These are phyloP conservation scores for Mellivora capensis DNA, from an alignment of 2,113 vertebrate species.

Conservation along the genomic window DNA sequence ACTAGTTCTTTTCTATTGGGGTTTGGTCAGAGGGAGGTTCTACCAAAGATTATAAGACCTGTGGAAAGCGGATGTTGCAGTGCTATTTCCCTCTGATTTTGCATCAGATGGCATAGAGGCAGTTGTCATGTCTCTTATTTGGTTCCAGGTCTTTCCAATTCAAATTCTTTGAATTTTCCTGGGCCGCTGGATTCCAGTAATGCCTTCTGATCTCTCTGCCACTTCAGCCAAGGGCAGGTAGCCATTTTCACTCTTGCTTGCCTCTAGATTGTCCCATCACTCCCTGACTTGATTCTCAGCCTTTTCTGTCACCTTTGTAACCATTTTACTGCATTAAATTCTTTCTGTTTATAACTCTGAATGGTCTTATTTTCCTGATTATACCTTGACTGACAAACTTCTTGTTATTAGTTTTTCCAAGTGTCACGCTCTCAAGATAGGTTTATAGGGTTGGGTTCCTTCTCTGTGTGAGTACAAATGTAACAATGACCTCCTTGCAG, in stretches of 20 bases:
- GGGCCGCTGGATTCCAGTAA: neutral
- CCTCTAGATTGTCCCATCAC: neutral
- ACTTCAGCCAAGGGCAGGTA: neutral
- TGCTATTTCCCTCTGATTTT: neutral
- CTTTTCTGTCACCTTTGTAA: neutral
- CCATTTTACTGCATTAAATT: neutral
- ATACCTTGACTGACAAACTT: neutral
- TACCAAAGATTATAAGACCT: neutral
- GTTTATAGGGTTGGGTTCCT: neutral
- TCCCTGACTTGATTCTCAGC: neutral
- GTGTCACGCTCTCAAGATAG: neutral
- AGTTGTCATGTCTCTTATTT: neutral
- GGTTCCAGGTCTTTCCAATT: neutral
- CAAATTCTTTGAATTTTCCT: neutral
- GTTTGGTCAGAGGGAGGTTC: neutral
- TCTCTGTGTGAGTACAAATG: neutral
- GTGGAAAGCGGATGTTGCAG: neutral
- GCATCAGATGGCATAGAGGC: neutral
- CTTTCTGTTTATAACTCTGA: neutral
- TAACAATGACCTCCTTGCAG: neutral
- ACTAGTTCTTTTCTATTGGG: neutral
- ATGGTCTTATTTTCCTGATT: neutral
- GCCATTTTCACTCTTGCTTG: neutral
- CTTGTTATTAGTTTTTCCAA: neutral
- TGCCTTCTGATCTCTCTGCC: neutral